Conservation (phyloP, 2,113 vertebrate species). For the Dinomys branickii region DNA sequence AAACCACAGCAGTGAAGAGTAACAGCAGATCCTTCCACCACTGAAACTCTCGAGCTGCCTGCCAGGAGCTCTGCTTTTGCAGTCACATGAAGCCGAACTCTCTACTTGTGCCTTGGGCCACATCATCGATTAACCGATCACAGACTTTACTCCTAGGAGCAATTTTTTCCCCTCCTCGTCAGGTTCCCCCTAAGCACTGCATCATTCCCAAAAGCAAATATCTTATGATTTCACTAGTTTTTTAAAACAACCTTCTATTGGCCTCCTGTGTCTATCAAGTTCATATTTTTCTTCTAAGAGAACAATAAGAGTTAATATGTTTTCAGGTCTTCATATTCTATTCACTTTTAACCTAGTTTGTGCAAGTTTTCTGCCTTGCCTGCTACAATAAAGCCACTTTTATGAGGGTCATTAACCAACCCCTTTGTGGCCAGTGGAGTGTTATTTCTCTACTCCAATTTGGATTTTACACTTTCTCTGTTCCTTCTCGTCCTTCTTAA, state of each 20-base stretch:
- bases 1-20: background rate
- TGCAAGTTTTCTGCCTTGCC: background rate
- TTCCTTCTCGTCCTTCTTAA: background rate
- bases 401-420: background rate
- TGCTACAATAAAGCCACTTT: background rate
- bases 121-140: background rate
- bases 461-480: fast-evolving
- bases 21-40: background rate
- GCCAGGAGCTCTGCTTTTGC: background rate
- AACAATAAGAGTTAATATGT: background rate
- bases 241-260: background rate
- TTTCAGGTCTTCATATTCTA: background rate
- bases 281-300: background rate
- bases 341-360: background rate
- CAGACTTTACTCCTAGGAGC: background rate
- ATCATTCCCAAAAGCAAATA: background rate
- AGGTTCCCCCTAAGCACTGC: background rate
- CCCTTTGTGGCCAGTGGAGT: background rate
- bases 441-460: background rate
- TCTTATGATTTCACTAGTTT: background rate
- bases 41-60: background rate
- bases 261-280: background rate
- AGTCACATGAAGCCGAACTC: background rate
- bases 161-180: background rate
- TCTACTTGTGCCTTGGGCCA: background rate